Base-by-base conservation (phyloP, 2,888 invertebrate species). In the Limenitis camilla region DNA sequence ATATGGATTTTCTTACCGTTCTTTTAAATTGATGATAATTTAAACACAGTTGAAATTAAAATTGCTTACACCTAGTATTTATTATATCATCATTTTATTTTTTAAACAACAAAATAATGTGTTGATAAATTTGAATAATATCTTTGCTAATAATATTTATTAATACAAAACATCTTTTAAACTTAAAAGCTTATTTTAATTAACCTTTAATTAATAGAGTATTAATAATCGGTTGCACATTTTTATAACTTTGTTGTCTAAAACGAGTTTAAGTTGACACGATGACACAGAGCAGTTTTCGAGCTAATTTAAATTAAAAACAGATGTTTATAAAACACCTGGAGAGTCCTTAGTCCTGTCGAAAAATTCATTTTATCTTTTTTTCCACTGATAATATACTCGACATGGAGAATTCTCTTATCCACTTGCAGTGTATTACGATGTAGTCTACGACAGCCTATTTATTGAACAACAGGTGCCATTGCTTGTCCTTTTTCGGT, bases 391-490 rank as follows among this genome's bases (percentile, higher is more conserved):
- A 63, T 62, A 63, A 60, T 62, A 58, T 61, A 57, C 56, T 50
- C 54, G 45, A 56, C 53, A 53, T 53, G 56, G 52, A 55, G 55
- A 55, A 60, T 60, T 55, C 51, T 54, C 50, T 49, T 54, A 59
- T 53, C 56, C 54, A 55, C 40, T 31, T 52, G 44, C 56, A 49
- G 49, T 55, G 50, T 61, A 55, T 53, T 59, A 58, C 58, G 56
- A 56, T 40, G 59, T 52, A 55, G 40, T 52, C 56, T 58, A 56
- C 56, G 56, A 59, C 59, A 60, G 58, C 44, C 54, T 56, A 62
- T 60, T 59, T 63, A 58, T 59, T 61, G 42, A 47, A 46, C 39
- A 57, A 61, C 64, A 64, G 64, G 63, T 64, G 64, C 59, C 51
- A 41, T 27, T 44, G 38, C 43, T 49, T 55, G 40, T 47, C 63